phyloP scores from a whole-genome alignment of 64 coral and sea anemone species.

The Catalaphyllia jardinei region DNA sequence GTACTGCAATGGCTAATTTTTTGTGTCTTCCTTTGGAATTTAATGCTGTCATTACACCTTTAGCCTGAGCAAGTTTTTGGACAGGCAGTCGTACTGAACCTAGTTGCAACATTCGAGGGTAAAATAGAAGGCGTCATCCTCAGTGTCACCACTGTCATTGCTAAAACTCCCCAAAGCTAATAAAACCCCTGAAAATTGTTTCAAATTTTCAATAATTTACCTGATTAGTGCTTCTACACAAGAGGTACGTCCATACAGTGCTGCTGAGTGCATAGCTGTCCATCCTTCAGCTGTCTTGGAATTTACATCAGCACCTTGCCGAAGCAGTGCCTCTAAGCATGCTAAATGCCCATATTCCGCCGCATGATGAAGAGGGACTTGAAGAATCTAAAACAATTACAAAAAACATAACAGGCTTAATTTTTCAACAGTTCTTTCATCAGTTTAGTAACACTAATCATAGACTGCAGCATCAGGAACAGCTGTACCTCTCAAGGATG shows the following conservation, averaged over 20 bases:
- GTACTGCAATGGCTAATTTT: too few relatives aligned
- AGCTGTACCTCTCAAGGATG: too few relatives aligned
- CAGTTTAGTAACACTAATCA: too few relatives aligned
- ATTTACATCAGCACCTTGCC: conserved; percentile 90
- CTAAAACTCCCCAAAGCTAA: too few relatives aligned
- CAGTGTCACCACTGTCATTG: too few relatives aligned
- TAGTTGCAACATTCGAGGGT: too few relatives aligned
- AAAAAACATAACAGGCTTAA: neutral
- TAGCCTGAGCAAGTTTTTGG: too few relatives aligned
- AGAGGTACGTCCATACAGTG: conserved; percentile 80
- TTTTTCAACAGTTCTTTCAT: neutral
- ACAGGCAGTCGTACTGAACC: too few relatives aligned
- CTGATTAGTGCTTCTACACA: conserved; percentile 89
- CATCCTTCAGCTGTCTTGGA: conserved; percentile 85
- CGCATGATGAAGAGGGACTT: conserved; percentile 92
- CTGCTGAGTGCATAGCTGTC: conserved; percentile 89
- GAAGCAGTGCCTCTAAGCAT: conserved; percentile 82
- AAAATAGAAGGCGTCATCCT: too few relatives aligned
- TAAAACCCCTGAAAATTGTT: neutral
- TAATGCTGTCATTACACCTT: too few relatives aligned
- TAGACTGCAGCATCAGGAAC: too few relatives aligned
- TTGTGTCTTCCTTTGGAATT: too few relatives aligned
- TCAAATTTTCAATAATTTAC: conserved; percentile 1
- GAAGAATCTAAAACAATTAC: conserved; percentile 63
- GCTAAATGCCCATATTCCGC: conserved; percentile 93